Evolutionary conservation across 2,888 invertebrate species (phyloP).

Genomic region (Aleiodes alternator): DNA sequence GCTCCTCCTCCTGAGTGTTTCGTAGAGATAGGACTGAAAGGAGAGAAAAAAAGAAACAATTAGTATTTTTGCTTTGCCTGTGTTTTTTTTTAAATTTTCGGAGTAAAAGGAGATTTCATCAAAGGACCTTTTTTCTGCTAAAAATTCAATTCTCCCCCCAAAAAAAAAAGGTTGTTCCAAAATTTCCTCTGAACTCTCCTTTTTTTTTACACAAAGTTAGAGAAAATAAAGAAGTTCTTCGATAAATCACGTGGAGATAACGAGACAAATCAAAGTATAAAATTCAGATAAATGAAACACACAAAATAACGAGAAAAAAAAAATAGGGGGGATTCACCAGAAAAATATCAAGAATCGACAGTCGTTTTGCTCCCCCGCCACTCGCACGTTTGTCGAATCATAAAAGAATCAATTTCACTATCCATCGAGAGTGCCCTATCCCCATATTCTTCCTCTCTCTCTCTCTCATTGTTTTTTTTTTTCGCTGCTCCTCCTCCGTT

Average conservation of each 20-base stretch:
- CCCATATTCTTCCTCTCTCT: neutral
- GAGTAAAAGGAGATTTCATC: too few relatives aligned
- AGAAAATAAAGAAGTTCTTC: too few relatives aligned
- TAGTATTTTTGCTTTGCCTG: too few relatives aligned
- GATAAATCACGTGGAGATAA: too few relatives aligned
- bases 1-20: constrained; percentile 98
- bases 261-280: constrained; percentile 9
- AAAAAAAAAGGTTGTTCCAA: too few relatives aligned
- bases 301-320: constrained; percentile 44
- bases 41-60: constrained; percentile 15
- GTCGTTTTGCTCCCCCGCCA: constrained; percentile 37
- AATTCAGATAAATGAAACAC: constrained; percentile 33
- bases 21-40: constrained; percentile 91
- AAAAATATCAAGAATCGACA: constrained; percentile 36
- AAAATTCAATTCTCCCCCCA: too few relatives aligned
- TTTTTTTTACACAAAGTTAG: too few relatives aligned
- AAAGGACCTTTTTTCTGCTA: too few relatives aligned
- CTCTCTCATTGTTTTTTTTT: constrained; percentile 5
- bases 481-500: constrained; percentile 10
- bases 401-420: constrained; percentile 73
- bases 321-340: constrained; percentile 7
- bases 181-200: too few relatives aligned
- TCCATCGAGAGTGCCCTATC: constrained; percentile 29
- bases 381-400: constrained; percentile 66
- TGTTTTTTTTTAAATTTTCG: too few relatives aligned